These are phyloP conservation scores for Parauchenoglanis punctatus DNA, from an alignment of 2,797 vertebrate species.

Conservation along the genomic window DNA sequence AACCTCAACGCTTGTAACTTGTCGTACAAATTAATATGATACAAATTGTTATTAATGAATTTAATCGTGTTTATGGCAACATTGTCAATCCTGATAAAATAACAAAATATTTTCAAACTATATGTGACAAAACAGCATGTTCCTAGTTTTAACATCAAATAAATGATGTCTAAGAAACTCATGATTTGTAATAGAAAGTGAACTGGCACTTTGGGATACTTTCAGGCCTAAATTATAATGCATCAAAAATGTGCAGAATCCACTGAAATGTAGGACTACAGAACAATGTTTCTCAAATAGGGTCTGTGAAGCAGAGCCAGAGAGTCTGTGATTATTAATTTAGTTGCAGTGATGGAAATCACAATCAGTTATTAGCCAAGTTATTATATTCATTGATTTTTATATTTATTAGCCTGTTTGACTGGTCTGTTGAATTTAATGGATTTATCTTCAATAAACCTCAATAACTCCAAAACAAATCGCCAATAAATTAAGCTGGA, in stretches of 20 bases:
- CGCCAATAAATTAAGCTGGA: background rate
- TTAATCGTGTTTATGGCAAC: background rate
- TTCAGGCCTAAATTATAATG: background rate
- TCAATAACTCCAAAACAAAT: constrained; percentile 4
- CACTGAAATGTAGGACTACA: background rate
- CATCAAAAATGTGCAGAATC: background rate
- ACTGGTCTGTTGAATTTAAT: background rate
- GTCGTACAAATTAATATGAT: background rate
- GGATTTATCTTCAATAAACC: constrained; percentile 3
- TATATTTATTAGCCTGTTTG: constrained; percentile 9
- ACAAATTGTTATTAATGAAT: background rate
- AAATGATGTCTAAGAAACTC: background rate
- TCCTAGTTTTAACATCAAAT: background rate
- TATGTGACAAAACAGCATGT: background rate
- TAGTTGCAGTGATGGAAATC: constrained; percentile 12
- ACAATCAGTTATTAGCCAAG: background rate
- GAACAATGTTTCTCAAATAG: background rate
- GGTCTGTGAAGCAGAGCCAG: background rate
- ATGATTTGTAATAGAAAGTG: background rate
- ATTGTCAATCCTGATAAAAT: background rate
- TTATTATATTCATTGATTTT: background rate
- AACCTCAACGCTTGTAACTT: background rate
- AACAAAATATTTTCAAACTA: background rate
- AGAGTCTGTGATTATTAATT: background rate
- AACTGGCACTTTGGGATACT: background rate